Evolutionary conservation across 2,113 vertebrate species (phyloP).

Genomic region (Rattus norvegicus): DNA sequence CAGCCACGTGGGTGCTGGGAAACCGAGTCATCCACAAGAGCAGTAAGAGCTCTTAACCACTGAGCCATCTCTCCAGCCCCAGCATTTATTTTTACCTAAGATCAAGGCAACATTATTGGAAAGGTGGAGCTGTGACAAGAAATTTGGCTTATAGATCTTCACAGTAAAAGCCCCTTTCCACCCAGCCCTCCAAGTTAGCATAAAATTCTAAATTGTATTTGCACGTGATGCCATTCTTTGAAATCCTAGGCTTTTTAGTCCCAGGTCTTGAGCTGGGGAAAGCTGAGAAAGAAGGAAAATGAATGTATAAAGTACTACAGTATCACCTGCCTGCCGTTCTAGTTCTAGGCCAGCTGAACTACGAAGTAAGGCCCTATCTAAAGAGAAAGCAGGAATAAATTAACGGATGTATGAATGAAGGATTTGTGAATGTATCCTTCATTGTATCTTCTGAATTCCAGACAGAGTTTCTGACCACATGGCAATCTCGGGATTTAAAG

Average conservation of each 20-base stretch:
- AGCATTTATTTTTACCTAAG: constrained; percentile 15
- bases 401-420: background rate
- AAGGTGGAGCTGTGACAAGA: constrained; percentile 38
- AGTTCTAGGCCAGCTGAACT: background rate
- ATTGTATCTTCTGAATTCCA: constrained; percentile 70
- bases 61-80: background rate
- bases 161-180: background rate
- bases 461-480: constrained; percentile 65
- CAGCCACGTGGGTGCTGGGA: background rate
- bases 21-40: background rate
- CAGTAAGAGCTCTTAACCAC: background rate
- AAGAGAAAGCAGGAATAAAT: background rate
- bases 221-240: background rate
- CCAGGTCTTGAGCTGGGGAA: background rate
- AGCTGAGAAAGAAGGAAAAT: constrained; percentile 27
- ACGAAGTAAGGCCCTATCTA: background rate
- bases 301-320: background rate
- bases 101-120: constrained; percentile 12
- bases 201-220: constrained; percentile 43
- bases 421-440: constrained; percentile 52
- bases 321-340: background rate
- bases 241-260: constrained; percentile 37
- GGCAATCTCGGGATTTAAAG: constrained; percentile 67
- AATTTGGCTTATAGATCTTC: constrained; percentile 19
- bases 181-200: background rate